Percentiles rank a stretch among this genome's conserved stretches.
Conservation (phyloP, 1,140 invertebrate species). For the Caerostris extrusa region DNA sequence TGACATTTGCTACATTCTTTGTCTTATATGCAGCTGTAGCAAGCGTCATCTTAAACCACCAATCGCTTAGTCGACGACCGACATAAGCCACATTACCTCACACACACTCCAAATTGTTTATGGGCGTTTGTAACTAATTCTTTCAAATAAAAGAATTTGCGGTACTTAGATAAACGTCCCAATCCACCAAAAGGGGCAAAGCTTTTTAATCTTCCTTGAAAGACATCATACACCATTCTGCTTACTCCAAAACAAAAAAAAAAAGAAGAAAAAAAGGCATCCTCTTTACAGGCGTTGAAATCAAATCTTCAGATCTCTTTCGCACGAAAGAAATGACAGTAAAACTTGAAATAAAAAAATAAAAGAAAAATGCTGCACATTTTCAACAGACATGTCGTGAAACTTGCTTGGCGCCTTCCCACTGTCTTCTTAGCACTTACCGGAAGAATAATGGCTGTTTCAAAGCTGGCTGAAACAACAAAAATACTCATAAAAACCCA, state of each 20-base stretch:
- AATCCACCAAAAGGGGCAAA: not conserved
- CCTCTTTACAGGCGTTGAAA: not conserved
- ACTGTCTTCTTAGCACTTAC: slow-evolving; percentile 34
- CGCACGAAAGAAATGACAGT: not conserved
- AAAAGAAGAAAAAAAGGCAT: not conserved
- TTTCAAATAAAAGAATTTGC: not conserved
- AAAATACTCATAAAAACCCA: slow-evolving; percentile 44
- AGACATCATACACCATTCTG: not conserved
- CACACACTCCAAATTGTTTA: not conserved
- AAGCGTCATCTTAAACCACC: too few species aligned
- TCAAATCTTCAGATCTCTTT: slow-evolving; percentile 6
- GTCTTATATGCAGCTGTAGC: too few species aligned
- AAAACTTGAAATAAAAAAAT: not conserved
- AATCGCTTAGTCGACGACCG: too few species aligned
- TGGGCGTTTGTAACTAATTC: not conserved
- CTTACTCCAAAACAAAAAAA: not conserved
- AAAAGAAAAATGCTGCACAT: not conserved
- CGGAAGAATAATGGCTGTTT: not conserved
- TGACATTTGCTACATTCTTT: too few species aligned
- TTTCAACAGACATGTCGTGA: slow-evolving; percentile 18
- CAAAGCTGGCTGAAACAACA: slow-evolving; percentile 25
- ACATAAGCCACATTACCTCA: too few species aligned
- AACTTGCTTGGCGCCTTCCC: slow-evolving; percentile 7
- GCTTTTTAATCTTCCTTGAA: slow-evolving; percentile 22
- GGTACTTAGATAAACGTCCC: not conserved